Evolutionary conservation across 2,797 vertebrate species (phyloP), one percentile per base, ranked within the genome.

Genomic region (Enoplosus armatus): DNA sequence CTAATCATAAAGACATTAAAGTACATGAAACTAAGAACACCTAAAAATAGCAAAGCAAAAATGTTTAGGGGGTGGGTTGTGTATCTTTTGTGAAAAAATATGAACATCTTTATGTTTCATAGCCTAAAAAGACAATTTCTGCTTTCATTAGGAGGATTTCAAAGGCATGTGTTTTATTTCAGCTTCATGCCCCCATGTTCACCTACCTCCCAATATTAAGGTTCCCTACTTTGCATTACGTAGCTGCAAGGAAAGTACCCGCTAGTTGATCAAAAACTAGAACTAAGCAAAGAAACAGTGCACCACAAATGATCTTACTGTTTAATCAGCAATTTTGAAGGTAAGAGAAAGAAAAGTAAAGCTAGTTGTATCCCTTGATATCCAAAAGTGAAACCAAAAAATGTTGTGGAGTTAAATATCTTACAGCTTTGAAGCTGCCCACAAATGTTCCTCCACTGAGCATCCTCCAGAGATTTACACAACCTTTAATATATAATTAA

Each of bases 381-480:
- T 69, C 39, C 26, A 65, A 72, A 69, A 41, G 63, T 62, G n/a
- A 72, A 80, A 64, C 16, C 2, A 10, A 79, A 15, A 60, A 71
- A 79, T 11, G 5, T 26, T 48, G 12, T 37, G 41, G 10, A 74
- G 37, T 64, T 29, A 77, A 72, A 60, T 68, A 60, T 90, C 95
- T 92, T 89, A 96, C 93, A 33, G 93, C 94, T 86, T 90, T 82
- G 82, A 96, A 96, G 82, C 90, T 90, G 81, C 94, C 93, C 26
- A 93, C 37, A 26, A 93, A 82, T 70, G 80, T 63, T 10, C 93
- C 91, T 37, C 90, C 91, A 29, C 81, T 14, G 6, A 90, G 79
- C 29, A 96, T 90, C 16, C 83, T 95, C 95, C 96, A 95, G 88
- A 96, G 95, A 90, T 88, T 82, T 76, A 96, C 62, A 35, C 67